Evolutionary conservation across 2,888 invertebrate genomes (phyloP).

Genomic region (Oscheius sp.): DNA sequence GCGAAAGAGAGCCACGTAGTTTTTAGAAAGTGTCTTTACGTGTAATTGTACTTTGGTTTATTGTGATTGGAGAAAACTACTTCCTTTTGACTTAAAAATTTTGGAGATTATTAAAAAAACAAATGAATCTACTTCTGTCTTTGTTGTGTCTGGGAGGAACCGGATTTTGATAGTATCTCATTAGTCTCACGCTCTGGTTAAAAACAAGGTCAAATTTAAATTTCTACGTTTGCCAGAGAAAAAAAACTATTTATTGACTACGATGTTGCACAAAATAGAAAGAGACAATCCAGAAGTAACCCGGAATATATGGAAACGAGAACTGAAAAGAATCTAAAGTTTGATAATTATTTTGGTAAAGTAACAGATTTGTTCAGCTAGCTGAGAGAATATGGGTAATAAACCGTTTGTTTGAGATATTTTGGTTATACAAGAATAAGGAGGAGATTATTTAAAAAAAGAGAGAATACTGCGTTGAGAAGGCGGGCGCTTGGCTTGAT

Average conservation of each 20-base stretch:
- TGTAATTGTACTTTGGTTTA: background rate
- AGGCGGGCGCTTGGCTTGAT: slow-evolving; percentile 7
- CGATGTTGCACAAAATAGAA: no score
- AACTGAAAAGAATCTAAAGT: no score
- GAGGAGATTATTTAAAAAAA: slow-evolving; percentile 3
- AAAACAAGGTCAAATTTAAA: slow-evolving; percentile 16
- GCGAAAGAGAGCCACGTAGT: no score
- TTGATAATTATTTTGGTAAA: no score
- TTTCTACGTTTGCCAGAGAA: background rate
- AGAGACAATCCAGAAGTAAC: background rate
- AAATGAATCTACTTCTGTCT: no score
- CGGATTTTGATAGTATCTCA: background rate
- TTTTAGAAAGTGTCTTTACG: background rate
- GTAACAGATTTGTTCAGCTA: no score
- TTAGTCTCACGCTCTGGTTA: background rate
- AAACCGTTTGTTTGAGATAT: no score
- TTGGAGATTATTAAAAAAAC: no score
- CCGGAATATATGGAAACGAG: no score
- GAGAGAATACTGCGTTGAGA: slow-evolving; percentile 10
- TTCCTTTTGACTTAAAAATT: no score
- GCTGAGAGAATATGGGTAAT: background rate
- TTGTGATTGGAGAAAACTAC: no score
- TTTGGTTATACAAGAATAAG: background rate
- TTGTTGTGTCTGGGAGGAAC: no score
- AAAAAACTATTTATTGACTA: background rate